A percentile compares a stretch with the other conserved stretches of the same genome.
Evolutionary conservation across 2,888 invertebrate species (phyloP).

Genomic region (Eilema sororculum): DNA sequence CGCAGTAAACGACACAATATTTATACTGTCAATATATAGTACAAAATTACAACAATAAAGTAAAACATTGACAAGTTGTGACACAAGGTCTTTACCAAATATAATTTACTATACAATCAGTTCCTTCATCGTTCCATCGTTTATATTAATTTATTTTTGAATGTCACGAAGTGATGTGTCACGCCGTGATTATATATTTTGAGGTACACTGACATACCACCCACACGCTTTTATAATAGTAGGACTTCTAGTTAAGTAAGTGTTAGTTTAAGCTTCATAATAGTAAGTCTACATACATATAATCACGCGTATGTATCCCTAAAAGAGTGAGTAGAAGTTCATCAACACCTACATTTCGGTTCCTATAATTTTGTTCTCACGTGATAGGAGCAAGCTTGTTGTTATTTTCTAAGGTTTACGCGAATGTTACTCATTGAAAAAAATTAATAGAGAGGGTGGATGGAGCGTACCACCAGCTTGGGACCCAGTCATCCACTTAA

Average conservation of each 20-base stretch:
- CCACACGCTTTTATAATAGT: not conserved
- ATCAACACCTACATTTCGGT: not conserved
- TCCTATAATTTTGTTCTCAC: too few species aligned
- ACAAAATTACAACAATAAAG: too few species aligned
- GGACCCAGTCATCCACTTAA: too few species aligned
- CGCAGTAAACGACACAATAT: not conserved
- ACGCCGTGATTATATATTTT: not conserved
- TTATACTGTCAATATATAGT: not conserved
- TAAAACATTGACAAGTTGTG: not conserved
- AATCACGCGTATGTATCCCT: not conserved
- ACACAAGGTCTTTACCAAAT: not conserved
- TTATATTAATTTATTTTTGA: conserved; percentile 1
- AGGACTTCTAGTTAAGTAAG: not conserved
- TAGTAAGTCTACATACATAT: not conserved
- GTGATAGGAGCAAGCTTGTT: too few species aligned
- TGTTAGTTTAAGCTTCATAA: not conserved
- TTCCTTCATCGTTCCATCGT: not conserved
- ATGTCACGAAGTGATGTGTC: not conserved
- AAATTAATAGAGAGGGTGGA: too few species aligned
- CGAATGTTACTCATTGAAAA: too few species aligned
- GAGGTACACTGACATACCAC: not conserved
- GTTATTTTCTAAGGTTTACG: too few species aligned
- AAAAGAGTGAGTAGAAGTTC: not conserved
- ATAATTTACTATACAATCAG: not conserved
- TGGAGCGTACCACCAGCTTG: too few species aligned